Evolutionary conservation across 2,113 vertebrate genomes (phyloP).

Genomic region (Rhodinocichla rosea): DNA sequence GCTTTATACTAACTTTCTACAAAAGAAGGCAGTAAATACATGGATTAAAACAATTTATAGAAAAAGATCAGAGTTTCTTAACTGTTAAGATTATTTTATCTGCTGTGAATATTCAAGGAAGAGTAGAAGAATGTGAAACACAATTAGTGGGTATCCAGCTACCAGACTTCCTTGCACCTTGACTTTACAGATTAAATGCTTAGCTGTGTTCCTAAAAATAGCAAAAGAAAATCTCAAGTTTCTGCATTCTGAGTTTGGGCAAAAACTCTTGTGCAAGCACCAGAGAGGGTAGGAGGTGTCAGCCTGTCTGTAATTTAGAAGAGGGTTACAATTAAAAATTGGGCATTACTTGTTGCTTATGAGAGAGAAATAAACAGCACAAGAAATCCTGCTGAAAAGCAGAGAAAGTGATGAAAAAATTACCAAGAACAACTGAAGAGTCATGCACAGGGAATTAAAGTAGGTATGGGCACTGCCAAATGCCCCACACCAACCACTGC

Average conservation of each 20-base stretch:
- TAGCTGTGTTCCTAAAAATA: neutral
- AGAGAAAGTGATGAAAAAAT: neutral
- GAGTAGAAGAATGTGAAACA: neutral
- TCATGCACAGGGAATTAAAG: neutral
- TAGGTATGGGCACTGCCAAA: neutral
- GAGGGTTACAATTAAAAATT: neutral
- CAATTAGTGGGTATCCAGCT: neutral
- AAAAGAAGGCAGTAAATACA: neutral
- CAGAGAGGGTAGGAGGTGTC: neutral
- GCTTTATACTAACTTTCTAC: neutral
- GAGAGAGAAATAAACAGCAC: neutral
- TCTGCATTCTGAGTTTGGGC: neutral
- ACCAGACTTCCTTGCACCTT: neutral
- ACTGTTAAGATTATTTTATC: neutral
- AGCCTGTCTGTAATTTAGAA: neutral
- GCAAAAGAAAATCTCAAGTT: neutral
- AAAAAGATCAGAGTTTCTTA: accelerated
- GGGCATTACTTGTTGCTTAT: neutral
- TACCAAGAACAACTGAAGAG: neutral
- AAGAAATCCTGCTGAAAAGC: neutral
- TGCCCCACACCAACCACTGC: neutral
- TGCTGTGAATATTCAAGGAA: neutral
- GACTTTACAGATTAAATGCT: neutral
- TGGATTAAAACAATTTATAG: neutral
- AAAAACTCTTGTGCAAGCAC: neutral